Conservation (phyloP, 2,113 vertebrate species). For the Cichladusa arquata region DNA sequence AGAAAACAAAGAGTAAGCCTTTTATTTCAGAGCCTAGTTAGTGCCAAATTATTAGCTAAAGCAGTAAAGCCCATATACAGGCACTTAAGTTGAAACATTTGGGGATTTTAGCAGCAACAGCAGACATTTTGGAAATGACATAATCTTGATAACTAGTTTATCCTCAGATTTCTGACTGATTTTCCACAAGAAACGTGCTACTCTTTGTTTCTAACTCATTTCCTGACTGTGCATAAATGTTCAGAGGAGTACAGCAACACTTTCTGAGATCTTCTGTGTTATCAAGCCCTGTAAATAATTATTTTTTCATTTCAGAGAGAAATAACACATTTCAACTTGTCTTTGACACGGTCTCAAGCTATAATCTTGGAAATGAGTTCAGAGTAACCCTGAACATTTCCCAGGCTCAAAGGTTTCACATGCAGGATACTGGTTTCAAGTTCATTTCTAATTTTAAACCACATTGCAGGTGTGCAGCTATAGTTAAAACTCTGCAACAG, state of each 20-base stretch:
- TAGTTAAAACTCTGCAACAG: background rate
- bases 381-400: background rate
- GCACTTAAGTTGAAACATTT: background rate
- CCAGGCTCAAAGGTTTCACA: background rate
- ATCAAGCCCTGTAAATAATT: background rate
- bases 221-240: background rate
- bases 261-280: background rate
- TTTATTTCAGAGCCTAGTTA: background rate
- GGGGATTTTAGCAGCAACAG: background rate
- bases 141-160: background rate
- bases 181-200: background rate
- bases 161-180: background rate
- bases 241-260: background rate
- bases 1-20: slow-evolving; percentile 1
- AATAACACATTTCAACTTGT: background rate
- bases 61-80: background rate
- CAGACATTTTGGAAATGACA: background rate
- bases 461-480: background rate
- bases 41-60: background rate
- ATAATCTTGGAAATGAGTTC: background rate
- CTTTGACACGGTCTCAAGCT: background rate
- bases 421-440: slow-evolving; percentile 3
- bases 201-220: background rate
- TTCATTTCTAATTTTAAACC: slow-evolving; percentile 20
- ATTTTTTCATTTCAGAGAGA: background rate